Evolutionary conservation across 2,113 vertebrate genomes (phyloP), one percentile per base, ranked within the genome.

Genomic region (Gyps fulvus): DNA sequence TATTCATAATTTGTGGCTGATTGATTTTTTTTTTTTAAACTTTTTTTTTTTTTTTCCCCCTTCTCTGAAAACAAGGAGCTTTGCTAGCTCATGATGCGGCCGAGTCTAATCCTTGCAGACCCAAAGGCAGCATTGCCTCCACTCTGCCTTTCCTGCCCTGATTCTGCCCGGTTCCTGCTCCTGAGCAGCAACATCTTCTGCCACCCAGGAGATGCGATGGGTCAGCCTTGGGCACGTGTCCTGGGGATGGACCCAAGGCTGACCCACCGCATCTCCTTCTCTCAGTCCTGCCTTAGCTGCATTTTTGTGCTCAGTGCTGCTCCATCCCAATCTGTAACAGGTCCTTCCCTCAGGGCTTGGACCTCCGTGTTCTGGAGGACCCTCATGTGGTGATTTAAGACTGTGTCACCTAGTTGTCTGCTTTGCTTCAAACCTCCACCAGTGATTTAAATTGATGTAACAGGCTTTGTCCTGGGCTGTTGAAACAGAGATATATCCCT

Each of bases 1-100:
- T 91, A 83, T 91, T 91, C 93, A 93, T 93, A 90, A 95, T 84
- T 86, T 89, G 92, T 58, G 87, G 26, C 59, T 90, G 90, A 92
- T 84, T 83, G 79, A 91, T 95, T 90, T 71, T 61, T 55, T 61
- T 55, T 25, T 29, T 91, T 22, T 15, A 38, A 38, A 38, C 32
- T 29, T 36, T 42, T 45, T 23, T 59, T n/a, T 13, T 43, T 63
- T 57, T 16, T 32, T 16, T 10, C 36, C 36, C 11, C 45, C n/a
- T 81, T 38, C 72, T 92, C 78, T 76, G 82, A 59, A 95, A 85
- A 16, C 1, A 15, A 79, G 81, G n/a, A 91, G 69, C 73, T 90
- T 59, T 83, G 59, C 90, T 90, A 90, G 55, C 43, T 88, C 31
- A 4, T 26, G 71, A 16, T 49, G 36, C 10, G 27, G 18, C 81